Evolutionary conservation across 2,113 vertebrate genomes (phyloP), one percentile per base, ranked within the genome.

Genomic region (Piaya cayana): DNA sequence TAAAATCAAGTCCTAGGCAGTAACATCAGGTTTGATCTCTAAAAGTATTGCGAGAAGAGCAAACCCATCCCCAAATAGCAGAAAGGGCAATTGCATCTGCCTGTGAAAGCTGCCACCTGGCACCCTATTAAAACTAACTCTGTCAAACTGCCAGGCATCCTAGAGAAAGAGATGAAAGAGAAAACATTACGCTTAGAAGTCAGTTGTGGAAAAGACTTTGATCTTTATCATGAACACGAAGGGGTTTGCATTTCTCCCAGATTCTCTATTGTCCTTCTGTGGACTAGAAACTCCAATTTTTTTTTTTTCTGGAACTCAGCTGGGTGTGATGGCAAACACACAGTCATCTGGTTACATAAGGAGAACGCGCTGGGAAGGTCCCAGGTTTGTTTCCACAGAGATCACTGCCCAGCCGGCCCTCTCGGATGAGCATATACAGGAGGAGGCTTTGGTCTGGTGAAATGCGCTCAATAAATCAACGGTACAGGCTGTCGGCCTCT

Each of bases 121-220:
- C 90, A 97, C 80, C 87, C 76, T 93, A 75, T 96, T 96, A 90
- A 94, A 95, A 37, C 53, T 55, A 60, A 88, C 65, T 89, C 80
- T 76, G 39, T 89, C 78, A 92, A 95, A 91, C 75, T 90, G 92
- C 92, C 90, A 96, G 68, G 93, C 93, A 70, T 92, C 75, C 75
- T 70, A 76, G 18, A 91, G 68, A 95, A 94, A 92, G 79, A 96
- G 94, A 96, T 96, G 71, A 97, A 96, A 95, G 93, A 79, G 83
- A 69, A 95, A 69, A 88, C 88, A 43, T 16, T 47, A 79, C 34
- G 79, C 87, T 92, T 94, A 77, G 82, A 93, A 92, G 94, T 94
- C 82, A 88, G 59, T 53, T 5, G 6, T 72, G 32, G 62, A 36
- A 82, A 80, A 95, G 32, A 62, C 95, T 95, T 96, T 96, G 94